These are phyloP conservation scores for Homalodisca vitripennis DNA, from an alignment of 1,140 invertebrate species.

Conservation along the genomic window DNA sequence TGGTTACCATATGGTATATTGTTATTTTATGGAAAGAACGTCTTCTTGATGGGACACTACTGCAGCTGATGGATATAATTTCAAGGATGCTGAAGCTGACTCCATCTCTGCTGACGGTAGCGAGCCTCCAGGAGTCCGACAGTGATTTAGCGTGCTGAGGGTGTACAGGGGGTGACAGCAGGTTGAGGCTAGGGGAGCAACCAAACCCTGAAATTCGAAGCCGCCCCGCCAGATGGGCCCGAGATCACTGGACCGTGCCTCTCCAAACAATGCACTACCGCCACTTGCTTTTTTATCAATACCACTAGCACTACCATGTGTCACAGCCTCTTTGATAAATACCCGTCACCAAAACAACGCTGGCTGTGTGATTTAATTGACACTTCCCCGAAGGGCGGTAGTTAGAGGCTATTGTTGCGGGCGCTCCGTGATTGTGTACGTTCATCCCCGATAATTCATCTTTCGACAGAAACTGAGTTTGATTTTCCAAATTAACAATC, in stretches of 20 bases:
- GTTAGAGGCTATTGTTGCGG: constrained; percentile 1
- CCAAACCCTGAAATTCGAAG: constrained; percentile 16
- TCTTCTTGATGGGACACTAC: too few species aligned
- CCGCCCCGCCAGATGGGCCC: constrained; percentile 17
- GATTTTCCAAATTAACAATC: neutral
- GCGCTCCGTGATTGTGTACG: neutral
- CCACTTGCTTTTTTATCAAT: constrained; percentile 20
- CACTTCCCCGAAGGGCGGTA: neutral
- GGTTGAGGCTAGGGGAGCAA: constrained; percentile 1
- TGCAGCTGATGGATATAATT: too few species aligned
- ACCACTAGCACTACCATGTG: neutral
- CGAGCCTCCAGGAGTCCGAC: too few species aligned
- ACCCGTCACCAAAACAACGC: neutral
- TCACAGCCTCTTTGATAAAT: neutral
- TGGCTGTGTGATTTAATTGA: constrained; percentile 16
- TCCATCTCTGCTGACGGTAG: too few species aligned
- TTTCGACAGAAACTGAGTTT: neutral
- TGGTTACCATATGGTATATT: too few species aligned
- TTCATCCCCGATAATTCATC: neutral
- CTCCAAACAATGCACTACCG: neutral
- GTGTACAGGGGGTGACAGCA: too few species aligned
- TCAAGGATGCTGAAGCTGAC: too few species aligned
- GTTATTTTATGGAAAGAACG: too few species aligned
- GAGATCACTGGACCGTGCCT: constrained; percentile 5
- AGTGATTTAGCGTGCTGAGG: too few species aligned